These are phyloP conservation scores for Pogonomyrmex californicus DNA, from an alignment of 1,140 invertebrate genomes.

Conservation along the genomic window DNA sequence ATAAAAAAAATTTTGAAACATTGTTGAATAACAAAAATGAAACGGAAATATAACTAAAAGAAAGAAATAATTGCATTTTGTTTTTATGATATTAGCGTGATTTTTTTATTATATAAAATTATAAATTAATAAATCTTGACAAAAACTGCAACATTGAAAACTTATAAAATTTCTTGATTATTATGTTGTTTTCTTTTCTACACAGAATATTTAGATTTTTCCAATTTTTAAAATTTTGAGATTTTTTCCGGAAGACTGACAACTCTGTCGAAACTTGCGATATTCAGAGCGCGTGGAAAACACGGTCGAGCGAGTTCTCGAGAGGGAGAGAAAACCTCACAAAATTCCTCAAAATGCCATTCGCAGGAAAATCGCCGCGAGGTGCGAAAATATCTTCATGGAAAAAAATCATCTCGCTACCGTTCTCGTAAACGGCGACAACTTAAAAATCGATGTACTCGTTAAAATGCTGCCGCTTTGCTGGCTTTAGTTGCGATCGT, in stretches of 20 bases:
- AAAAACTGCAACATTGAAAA: background rate
- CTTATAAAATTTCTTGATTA: background rate
- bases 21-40: background rate
- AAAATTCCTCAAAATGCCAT: slow-evolving; percentile 35
- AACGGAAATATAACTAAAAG: background rate
- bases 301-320: background rate
- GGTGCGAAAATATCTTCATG: slow-evolving; percentile 1
- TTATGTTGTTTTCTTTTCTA: background rate
- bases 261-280: background rate
- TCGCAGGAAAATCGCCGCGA: background rate
- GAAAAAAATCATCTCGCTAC: slow-evolving; percentile 31
- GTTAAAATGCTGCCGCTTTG: slow-evolving; percentile 39
- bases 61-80: slow-evolving; percentile 4
- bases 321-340: slow-evolving; percentile 32
- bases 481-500: slow-evolving; percentile 6
- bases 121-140: background rate
- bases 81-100: background rate
- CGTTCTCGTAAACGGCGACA: slow-evolving; percentile 20
- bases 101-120: background rate
- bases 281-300: slow-evolving; percentile 16
- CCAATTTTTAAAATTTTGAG: background rate
- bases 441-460: slow-evolving; percentile 59
- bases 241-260: background rate
- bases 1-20: background rate
- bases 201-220: background rate